These are phyloP conservation scores for Oedothorax gibbosus DNA, from an alignment of 1,140 invertebrate genomes.

Conservation along the genomic window DNA sequence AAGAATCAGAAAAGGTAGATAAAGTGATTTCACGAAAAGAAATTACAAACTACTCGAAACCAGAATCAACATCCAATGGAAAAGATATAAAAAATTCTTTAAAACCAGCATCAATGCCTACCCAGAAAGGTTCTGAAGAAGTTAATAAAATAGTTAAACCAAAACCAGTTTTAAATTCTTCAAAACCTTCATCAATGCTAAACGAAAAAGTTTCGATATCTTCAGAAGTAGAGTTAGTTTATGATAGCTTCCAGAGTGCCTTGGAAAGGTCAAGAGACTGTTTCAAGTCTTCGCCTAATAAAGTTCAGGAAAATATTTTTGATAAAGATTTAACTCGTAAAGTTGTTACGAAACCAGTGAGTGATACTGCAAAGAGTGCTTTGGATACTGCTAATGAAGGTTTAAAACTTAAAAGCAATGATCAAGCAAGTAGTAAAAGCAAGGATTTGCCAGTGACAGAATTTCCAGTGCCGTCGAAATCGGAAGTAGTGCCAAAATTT, in stretches of 20 bases:
- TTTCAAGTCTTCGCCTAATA: slow-evolving; percentile 33
- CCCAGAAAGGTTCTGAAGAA: too few relatives aligned
- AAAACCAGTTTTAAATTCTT: too few relatives aligned
- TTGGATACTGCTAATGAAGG: slow-evolving; percentile 23
- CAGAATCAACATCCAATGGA: too few relatives aligned
- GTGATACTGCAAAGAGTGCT: slow-evolving; percentile 42
- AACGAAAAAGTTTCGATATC: background rate
- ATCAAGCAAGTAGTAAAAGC: background rate
- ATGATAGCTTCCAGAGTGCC: slow-evolving; percentile 53
- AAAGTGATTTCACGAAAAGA: too few relatives aligned
- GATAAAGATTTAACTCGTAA: slow-evolving; percentile 8
- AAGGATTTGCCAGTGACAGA: background rate
- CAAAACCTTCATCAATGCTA: too few relatives aligned
- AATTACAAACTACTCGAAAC: too few relatives aligned
- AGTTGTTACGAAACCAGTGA: background rate
- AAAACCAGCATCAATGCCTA: too few relatives aligned
- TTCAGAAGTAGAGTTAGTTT: slow-evolving; percentile 22
- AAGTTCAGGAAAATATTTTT: slow-evolving; percentile 1
- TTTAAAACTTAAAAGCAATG: slow-evolving; percentile 9
- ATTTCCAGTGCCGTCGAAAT: too few relatives aligned
- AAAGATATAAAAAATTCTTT: too few relatives aligned
- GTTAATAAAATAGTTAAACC: too few relatives aligned
- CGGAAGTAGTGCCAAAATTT: too few relatives aligned
- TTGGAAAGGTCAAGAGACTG: slow-evolving; percentile 27
- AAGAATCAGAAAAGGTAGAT: too few relatives aligned